Evolutionary conservation across 2,888 invertebrate species (phyloP).

Genomic region (Norana najaformis): DNA sequence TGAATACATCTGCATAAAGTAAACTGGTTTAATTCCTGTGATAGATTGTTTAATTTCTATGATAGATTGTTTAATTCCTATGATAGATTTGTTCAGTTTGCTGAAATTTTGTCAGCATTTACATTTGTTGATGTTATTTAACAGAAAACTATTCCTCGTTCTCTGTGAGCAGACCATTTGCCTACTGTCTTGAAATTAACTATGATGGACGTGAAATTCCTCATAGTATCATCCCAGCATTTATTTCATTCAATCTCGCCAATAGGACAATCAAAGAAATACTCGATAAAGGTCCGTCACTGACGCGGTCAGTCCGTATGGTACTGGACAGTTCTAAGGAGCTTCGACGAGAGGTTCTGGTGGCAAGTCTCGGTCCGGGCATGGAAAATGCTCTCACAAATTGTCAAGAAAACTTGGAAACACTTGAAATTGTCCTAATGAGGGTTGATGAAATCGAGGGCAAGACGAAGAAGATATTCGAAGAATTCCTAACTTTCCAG

Average conservation of each 20-base stretch:
- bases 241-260: neutral
- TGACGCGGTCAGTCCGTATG: neutral
- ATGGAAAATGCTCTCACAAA: neutral
- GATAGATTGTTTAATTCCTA: neutral
- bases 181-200: slow-evolving; percentile 10
- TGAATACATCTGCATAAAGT: neutral
- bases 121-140: neutral
- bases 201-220: slow-evolving; percentile 18
- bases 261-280: neutral
- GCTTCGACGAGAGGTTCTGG: slow-evolving; percentile 18
- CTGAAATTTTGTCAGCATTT: neutral
- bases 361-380: slow-evolving; percentile 8
- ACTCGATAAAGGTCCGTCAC: slow-evolving; percentile 15
- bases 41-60: neutral
- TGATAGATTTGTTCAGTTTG: neutral
- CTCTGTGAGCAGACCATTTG: neutral
- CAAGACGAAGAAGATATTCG: neutral
- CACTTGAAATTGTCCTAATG: neutral
- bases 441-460: slow-evolving; percentile 1
- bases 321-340: slow-evolving; percentile 18
- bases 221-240: slow-evolving; percentile 22
- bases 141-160: neutral
- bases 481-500: slow-evolving; percentile 15
- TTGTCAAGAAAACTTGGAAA: neutral
- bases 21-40: neutral